Percentiles rank a stretch among this genome's conserved stretches.
Conservation (phyloP, 2,888 invertebrate genomes). For the Thereva unica region DNA sequence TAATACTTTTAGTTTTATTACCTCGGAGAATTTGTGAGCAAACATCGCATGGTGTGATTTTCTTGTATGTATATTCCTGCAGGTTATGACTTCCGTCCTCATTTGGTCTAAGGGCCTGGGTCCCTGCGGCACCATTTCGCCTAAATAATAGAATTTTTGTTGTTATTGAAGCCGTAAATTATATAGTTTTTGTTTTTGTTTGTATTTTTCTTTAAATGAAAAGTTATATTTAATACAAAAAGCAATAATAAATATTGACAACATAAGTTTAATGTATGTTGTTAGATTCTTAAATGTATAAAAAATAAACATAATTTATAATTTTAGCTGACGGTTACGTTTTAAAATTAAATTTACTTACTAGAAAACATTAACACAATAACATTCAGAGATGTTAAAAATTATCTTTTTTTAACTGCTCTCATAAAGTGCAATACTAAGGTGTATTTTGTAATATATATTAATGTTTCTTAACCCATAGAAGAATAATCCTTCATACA, state of each 20-base stretch:
- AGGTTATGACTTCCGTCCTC: constrained; percentile 71
- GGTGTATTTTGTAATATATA: too few relatives aligned
- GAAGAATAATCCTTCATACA: too few relatives aligned
- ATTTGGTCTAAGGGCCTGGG: constrained; percentile 56
- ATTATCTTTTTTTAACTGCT: too few relatives aligned
- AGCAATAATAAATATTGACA: not conserved
- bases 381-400: too few relatives aligned
- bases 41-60: constrained; percentile 92
- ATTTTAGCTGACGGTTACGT: too few relatives aligned
- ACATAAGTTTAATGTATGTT: not conserved
- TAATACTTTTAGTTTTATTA: constrained; percentile 52
- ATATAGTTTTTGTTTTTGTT: not conserved
- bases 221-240: not conserved
- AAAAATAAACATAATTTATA: not conserved
- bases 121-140: constrained; percentile 74
- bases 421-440: too few relatives aligned
- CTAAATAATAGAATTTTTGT: constrained; percentile 53
- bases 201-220: not conserved
- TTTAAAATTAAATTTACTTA: too few relatives aligned
- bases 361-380: too few relatives aligned
- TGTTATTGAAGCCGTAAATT: not conserved
- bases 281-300: not conserved
- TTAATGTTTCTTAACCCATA: too few relatives aligned
- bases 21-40: constrained; percentile 91
- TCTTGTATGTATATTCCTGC: constrained; percentile 93